These are phyloP conservation scores for Syndactyla subalaris DNA, from an alignment of 2,797 vertebrate species.

Conservation along the genomic window DNA sequence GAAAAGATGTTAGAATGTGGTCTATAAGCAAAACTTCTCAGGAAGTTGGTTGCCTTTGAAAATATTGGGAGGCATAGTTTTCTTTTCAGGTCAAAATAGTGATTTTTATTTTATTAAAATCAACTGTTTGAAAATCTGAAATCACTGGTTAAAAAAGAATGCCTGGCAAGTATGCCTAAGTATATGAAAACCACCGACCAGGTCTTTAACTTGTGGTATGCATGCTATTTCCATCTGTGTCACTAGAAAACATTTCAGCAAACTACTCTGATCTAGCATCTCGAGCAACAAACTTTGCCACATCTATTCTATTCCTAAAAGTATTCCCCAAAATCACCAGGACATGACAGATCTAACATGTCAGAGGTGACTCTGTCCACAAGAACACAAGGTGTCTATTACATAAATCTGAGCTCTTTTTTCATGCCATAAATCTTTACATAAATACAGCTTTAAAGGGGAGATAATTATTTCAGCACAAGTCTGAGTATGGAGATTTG, in stretches of 20 bases:
- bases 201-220: constrained; percentile 8
- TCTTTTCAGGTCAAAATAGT: background rate
- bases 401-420: background rate
- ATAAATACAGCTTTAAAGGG: constrained; percentile 41
- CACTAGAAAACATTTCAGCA: constrained; percentile 23
- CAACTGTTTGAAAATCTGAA: constrained; percentile 17
- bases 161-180: background rate
- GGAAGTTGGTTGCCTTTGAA: background rate
- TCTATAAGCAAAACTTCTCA: background rate
- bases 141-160: background rate
- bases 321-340: background rate
- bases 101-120: constrained; percentile 38
- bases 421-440: background rate
- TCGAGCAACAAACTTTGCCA: background rate
- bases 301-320: background rate
- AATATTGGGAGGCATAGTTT: background rate
- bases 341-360: background rate
- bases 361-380: background rate
- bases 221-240: constrained; percentile 29
- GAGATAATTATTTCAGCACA: constrained; percentile 30
- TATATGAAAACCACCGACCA: background rate
- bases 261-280: background rate
- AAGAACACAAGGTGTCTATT: background rate
- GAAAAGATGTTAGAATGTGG: background rate
- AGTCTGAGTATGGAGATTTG: background rate